Evolutionary conservation across 2,888 invertebrate species (phyloP).

Genomic region (Drosophila dives): DNA sequence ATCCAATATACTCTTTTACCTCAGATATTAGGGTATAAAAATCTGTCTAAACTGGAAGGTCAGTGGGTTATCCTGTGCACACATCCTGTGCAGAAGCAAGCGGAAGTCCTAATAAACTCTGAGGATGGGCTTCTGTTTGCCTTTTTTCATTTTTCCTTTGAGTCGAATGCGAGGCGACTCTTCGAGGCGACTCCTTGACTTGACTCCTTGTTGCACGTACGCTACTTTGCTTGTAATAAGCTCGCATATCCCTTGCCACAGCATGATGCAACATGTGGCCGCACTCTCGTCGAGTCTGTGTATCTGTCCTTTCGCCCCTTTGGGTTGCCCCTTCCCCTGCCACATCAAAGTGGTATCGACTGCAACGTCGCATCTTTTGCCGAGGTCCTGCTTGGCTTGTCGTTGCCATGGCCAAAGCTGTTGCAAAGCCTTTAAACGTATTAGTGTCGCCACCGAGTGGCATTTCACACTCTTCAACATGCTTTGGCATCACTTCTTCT

Average conservation of each 20-base stretch:
- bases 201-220: conserved; percentile 17
- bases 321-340: background rate
- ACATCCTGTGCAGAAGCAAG: background rate
- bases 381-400: conserved; percentile 17
- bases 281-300: conserved; percentile 9
- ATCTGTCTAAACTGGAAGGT: conserved; percentile 31
- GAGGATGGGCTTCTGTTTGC: conserved; percentile 11
- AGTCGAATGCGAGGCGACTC: background rate
- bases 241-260: conserved; percentile 24
- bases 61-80: conserved; percentile 60
- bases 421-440: conserved; percentile 75
- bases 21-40: background rate
- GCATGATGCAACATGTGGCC: conserved; percentile 76
- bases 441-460: conserved; percentile 47
- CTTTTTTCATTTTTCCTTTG: background rate
- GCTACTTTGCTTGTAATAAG: conserved; percentile 50
- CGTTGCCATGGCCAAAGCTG: conserved; percentile 66
- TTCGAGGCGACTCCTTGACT: conserved; percentile 15
- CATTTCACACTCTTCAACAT: conserved; percentile 19
- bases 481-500: conserved; percentile 6
- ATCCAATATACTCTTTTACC: background rate
- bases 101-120: conserved; percentile 45
- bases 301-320: background rate
- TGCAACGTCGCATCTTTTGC: conserved; percentile 46
- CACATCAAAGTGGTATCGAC: conserved; percentile 43